Conservation (phyloP, 1,140 invertebrate genomes). For the Drosophila pachea region DNA sequence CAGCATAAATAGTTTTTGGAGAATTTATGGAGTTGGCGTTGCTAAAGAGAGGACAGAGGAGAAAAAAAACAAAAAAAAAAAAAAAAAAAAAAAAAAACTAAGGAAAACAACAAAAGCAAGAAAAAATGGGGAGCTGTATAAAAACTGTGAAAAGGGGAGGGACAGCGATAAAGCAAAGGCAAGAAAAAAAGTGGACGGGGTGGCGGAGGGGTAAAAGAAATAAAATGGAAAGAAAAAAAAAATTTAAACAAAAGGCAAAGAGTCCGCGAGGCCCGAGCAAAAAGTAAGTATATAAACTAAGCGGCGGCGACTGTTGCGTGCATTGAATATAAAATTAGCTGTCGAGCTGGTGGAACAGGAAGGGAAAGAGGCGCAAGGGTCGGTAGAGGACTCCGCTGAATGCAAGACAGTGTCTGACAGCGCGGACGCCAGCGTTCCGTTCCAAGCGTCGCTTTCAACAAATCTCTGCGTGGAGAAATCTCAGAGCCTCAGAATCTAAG, state of each 20-base stretch:
- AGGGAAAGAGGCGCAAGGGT: neutral
- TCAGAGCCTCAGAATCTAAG: slow-evolving; percentile 39
- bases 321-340: slow-evolving; percentile 73
- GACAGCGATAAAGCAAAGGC: neutral
- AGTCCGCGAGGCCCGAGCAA: slow-evolving; percentile 6
- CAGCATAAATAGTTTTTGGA: slow-evolving; percentile 67
- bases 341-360: neutral
- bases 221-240: neutral
- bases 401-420: slow-evolving; percentile 15
- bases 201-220: too few relatives aligned
- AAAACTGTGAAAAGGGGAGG: neutral
- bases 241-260: slow-evolving; percentile 21
- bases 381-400: neutral
- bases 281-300: slow-evolving; percentile 54
- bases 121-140: neutral
- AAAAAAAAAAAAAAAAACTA: slow-evolving; percentile 33
- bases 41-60: too few relatives aligned
- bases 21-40: slow-evolving; percentile 41
- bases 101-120: slow-evolving; percentile 4
- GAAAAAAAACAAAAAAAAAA: too few relatives aligned
- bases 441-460: slow-evolving; percentile 20
- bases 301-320: slow-evolving; percentile 68
- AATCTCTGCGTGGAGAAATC: slow-evolving; percentile 27
- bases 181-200: too few relatives aligned
- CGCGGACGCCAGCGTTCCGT: slow-evolving; percentile 43